These are phyloP conservation scores for Spinus pinus DNA, from an alignment of 2,797 vertebrate species.

Conservation along the genomic window DNA sequence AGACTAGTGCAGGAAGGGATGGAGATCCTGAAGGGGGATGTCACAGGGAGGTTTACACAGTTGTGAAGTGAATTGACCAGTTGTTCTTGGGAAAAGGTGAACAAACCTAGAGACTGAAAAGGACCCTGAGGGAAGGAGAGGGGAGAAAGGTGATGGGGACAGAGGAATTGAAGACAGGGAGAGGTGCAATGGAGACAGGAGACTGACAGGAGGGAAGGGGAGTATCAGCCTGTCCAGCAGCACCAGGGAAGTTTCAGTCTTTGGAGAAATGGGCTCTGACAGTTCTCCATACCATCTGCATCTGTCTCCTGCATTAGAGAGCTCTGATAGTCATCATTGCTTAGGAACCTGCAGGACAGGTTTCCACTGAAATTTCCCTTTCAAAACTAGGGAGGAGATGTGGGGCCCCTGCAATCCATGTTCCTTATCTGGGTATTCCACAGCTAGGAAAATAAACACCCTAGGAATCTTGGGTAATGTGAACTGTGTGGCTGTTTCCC, in stretches of 20 bases:
- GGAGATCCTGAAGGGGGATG: not conserved
- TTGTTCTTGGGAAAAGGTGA: not conserved
- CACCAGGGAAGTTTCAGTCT: not conserved
- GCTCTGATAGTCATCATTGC: not conserved
- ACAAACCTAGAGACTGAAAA: not conserved
- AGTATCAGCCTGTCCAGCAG: not conserved
- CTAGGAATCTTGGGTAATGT: fast-evolving
- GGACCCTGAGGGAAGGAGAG: not conserved
- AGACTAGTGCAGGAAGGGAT: not conserved
- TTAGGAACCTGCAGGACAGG: constrained; percentile 4
- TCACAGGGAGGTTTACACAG: not conserved
- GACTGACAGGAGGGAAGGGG: not conserved
- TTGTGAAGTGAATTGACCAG: fast-evolving
- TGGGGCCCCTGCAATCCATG: not conserved
- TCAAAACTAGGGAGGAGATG: not conserved
- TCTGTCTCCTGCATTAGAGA: not conserved
- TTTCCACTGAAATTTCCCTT: constrained; percentile 46
- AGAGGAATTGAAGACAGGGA: not conserved
- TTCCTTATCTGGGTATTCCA: not conserved
- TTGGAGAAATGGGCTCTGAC: not conserved
- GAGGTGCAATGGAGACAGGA: not conserved
- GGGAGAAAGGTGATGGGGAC: fast-evolving
- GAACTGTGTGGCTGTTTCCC: fast-evolving
- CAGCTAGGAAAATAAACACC: not conserved
- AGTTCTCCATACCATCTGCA: fast-evolving